Conservation (phyloP, 1,140 invertebrate genomes). For the Drosophila truncata region DNA sequence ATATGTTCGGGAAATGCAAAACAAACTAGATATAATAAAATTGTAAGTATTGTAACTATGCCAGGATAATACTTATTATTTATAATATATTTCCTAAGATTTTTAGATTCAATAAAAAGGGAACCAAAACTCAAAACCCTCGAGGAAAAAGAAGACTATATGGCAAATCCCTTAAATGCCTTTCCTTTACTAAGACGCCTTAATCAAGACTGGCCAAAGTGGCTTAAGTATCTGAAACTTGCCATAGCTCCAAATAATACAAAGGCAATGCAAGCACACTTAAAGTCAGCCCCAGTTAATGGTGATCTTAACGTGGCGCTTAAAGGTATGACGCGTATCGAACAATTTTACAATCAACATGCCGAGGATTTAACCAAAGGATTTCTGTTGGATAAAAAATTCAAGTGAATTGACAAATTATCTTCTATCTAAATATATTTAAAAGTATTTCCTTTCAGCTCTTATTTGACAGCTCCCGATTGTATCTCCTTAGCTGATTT, state of each 20-base stretch:
- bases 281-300: constrained; percentile 9
- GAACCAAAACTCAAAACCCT: neutral
- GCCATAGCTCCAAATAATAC: constrained; percentile 2
- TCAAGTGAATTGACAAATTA: constrained; percentile 16
- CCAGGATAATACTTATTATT: no score
- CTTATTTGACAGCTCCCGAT: constrained; percentile 29
- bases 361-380: constrained; percentile 54
- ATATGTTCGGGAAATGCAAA: constrained; percentile 38
- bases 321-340: constrained; percentile 48
- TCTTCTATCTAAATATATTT: neutral
- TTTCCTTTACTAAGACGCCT: constrained; percentile 42
- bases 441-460: neutral
- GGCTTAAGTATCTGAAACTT: constrained; percentile 38
- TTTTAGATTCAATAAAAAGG: constrained; percentile 17
- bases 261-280: constrained; percentile 12
- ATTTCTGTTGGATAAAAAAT: constrained; percentile 32
- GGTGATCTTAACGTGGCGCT: constrained; percentile 26
- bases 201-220: constrained; percentile 61
- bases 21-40: constrained; percentile 44
- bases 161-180: constrained; percentile 56
- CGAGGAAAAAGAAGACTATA: constrained; percentile 26
- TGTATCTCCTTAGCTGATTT: constrained; percentile 37
- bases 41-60: constrained; percentile 11
- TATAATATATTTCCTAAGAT: constrained; percentile 5
- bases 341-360: constrained; percentile 47